Evolutionary conservation across 1,140 invertebrate genomes (phyloP).

Genomic region (Drosophila ananassae): DNA sequence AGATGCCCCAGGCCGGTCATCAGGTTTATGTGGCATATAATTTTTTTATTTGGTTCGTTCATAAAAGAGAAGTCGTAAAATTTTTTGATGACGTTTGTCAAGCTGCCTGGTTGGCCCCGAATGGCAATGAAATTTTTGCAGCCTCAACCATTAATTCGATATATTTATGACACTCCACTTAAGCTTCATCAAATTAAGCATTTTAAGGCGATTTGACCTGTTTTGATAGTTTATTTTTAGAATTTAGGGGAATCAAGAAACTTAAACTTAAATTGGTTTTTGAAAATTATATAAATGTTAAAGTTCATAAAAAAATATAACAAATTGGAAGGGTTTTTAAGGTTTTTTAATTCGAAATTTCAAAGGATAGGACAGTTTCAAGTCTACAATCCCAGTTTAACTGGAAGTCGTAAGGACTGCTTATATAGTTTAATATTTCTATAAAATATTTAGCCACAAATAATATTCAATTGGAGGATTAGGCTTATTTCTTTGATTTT

Average conservation of each 20-base stretch:
- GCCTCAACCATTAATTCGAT: constrained; percentile 43
- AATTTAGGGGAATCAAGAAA: not conserved
- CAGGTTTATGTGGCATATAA: constrained; percentile 77
- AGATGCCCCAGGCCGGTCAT: constrained; percentile 59
- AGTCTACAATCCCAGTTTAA: too few species aligned
- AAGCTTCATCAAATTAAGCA: constrained; percentile 40
- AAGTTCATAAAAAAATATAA: not conserved
- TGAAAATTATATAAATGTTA: not conserved
- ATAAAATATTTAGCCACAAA: too few species aligned
- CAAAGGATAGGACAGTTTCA: too few species aligned
- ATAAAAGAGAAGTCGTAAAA: constrained; percentile 68
- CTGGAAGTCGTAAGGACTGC: too few species aligned
- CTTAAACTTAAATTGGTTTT: not conserved
- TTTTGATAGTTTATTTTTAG: constrained; percentile 23
- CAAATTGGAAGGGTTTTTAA: too few species aligned
- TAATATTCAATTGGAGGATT: not conserved
- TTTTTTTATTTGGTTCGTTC: constrained; percentile 69
- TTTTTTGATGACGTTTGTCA: constrained; percentile 77
- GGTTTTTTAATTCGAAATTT: not conserved
- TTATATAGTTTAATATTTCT: too few species aligned
- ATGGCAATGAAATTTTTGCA: constrained; percentile 45
- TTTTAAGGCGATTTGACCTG: constrained; percentile 45
- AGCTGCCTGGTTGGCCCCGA: constrained; percentile 13
- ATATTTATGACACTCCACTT: constrained; percentile 54
- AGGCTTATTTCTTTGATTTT: not conserved